phyloP scores from a whole-genome alignment of 2,113 vertebrate genomes.

The Cyphomyrus plagiostoma region DNA sequence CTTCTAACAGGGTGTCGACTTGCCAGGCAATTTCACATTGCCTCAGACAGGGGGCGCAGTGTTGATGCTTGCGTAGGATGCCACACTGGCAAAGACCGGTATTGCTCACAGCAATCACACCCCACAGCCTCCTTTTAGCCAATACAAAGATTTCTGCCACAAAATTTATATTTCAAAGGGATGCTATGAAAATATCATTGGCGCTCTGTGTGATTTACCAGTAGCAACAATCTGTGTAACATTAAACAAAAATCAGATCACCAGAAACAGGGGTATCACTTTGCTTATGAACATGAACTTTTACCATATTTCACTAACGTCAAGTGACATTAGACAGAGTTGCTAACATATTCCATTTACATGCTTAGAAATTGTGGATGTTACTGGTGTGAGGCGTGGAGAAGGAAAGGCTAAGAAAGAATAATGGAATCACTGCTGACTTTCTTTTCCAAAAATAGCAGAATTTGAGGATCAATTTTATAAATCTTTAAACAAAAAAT shows the following conservation, averaged over 20 bases:
- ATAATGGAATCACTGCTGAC: background rate
- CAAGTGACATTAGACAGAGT: background rate
- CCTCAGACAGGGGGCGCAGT: background rate
- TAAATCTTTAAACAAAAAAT: background rate
- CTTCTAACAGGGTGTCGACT: background rate
- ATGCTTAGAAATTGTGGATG: background rate
- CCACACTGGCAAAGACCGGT: background rate
- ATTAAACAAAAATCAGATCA: background rate
- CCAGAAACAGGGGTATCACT: background rate
- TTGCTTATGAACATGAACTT: background rate
- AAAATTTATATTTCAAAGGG: background rate
- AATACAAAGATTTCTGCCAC: background rate
- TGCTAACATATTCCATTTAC: slow-evolving; percentile 26
- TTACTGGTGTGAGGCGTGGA: slow-evolving; percentile 7
- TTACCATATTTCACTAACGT: background rate
- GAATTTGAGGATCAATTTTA: background rate
- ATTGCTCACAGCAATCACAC: background rate
- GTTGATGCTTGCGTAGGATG: background rate
- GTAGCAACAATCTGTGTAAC: background rate
- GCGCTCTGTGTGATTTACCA: background rate
- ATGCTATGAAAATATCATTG: background rate
- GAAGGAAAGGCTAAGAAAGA: background rate
- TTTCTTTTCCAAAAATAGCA: background rate
- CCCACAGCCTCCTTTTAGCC: background rate
- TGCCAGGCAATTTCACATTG: background rate